Conservation (phyloP, 2,888 invertebrate species). For the Trisateles emortualis region DNA sequence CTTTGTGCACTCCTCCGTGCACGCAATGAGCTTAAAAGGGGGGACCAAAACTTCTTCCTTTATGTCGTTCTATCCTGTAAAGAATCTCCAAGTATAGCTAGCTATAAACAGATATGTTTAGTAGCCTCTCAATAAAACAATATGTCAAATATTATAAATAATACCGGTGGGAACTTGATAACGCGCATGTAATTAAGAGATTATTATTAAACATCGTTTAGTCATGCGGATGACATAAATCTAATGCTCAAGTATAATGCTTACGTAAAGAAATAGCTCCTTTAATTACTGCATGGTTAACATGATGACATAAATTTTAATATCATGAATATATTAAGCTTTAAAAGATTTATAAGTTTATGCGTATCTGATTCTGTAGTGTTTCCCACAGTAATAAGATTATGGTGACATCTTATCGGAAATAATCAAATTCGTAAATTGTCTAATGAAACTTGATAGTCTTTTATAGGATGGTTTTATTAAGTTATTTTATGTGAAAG, state of each 20-base stretch:
- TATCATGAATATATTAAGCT: conserved; percentile 40
- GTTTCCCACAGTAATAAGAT: conserved; percentile 29
- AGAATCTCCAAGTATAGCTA: too few species aligned
- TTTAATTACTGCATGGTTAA: conserved; percentile 45
- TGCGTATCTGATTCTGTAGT: conserved; percentile 10
- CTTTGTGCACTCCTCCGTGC: too few species aligned
- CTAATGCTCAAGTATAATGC: conserved; percentile 56
- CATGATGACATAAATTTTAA: conserved; percentile 42
- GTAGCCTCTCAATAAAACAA: too few species aligned
- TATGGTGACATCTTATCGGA: conserved; percentile 22
- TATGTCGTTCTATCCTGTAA: too few species aligned
- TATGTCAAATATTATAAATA: conserved; percentile 11
- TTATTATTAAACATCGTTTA: conserved; percentile 62
- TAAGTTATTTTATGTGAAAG: too few species aligned
- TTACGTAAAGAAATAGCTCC: conserved; percentile 43
- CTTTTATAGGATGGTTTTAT: conserved; percentile 35
- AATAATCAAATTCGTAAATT: conserved; percentile 48
- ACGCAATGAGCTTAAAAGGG: too few species aligned
- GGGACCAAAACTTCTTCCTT: too few species aligned
- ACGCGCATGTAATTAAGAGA: conserved; percentile 50
- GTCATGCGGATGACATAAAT: conserved; percentile 68
- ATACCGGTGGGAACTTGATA: conserved; percentile 39
- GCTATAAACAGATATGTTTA: too few species aligned
- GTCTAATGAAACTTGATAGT: conserved; percentile 49
- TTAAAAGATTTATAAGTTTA: conserved; percentile 24